Conservation (phyloP, 2,113 vertebrate species). For the Gobio gobio region DNA sequence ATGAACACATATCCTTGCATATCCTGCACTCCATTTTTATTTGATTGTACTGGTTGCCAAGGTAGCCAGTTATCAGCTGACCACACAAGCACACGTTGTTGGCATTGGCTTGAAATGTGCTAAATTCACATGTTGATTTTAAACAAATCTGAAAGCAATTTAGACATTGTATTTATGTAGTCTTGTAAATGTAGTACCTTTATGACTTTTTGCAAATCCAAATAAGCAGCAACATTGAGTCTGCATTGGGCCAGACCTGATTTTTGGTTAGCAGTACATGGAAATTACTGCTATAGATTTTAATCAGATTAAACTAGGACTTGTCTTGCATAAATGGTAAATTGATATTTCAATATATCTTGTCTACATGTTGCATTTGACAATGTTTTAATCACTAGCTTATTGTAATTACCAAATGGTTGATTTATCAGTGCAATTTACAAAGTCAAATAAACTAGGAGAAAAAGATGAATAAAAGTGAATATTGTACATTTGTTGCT, state of each 20-base stretch:
- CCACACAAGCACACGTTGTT: not conserved
- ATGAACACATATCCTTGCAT: not conserved
- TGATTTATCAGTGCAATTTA: not conserved
- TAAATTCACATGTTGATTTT: not conserved
- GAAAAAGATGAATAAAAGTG: not conserved
- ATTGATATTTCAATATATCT: not conserved
- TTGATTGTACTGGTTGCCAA: not conserved
- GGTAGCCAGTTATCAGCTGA: too few species aligned
- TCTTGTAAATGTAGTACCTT: not conserved
- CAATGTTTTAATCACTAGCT: not conserved
- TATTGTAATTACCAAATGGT: not conserved
- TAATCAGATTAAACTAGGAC: not conserved
- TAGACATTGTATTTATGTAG: not conserved
- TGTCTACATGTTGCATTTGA: not conserved
- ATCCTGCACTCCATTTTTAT: not conserved
- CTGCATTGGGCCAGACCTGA: not conserved
- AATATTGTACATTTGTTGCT: not conserved
- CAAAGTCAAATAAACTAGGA: not conserved
- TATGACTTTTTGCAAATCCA: constrained; percentile 6
- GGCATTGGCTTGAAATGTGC: not conserved
- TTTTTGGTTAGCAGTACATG: not conserved
- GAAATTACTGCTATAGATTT: not conserved
- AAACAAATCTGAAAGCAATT: not conserved
- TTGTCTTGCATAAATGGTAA: not conserved
- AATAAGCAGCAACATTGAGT: not conserved